A percentile compares a stretch with the other conserved stretches of the same genome.
Conservation (phyloP, 2,113 vertebrate genomes). For the Arvicanthis niloticus region DNA sequence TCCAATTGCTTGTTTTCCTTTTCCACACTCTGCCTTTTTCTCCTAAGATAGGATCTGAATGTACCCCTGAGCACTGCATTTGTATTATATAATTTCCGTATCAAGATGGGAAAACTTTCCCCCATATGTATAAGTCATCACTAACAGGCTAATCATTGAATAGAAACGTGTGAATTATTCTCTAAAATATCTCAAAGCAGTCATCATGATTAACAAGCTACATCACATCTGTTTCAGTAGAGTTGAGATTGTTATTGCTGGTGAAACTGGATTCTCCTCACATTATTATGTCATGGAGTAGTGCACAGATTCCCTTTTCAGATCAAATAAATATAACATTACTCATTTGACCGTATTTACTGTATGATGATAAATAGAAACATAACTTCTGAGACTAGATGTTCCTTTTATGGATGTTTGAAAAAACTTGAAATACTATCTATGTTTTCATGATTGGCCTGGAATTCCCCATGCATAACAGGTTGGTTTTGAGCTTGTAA, state of each 20-base stretch:
- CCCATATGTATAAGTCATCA: neutral
- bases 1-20: neutral
- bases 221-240: constrained; percentile 11
- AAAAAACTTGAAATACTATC: neutral
- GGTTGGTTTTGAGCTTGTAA: neutral
- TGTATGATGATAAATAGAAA: neutral
- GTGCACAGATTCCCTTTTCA: constrained; percentile 19
- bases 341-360: constrained; percentile 30
- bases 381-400: constrained; percentile 23
- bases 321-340: constrained; percentile 59
- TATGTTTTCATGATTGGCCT: neutral
- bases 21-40: neutral
- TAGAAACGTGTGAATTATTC: constrained; percentile 41
- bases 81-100: neutral
- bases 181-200: constrained; percentile 57
- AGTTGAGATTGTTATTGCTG: constrained; percentile 5
- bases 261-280: constrained; percentile 45
- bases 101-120: neutral
- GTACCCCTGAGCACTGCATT: neutral
- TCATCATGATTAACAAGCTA: neutral
- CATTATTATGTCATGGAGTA: neutral
- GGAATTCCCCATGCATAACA: neutral
- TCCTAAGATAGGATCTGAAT: neutral
- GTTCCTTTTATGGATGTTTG: neutral
- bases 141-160: constrained; percentile 32